Evolutionary conservation across 2,113 vertebrate genomes (phyloP).

Genomic region (Pungitius pungitius): DNA sequence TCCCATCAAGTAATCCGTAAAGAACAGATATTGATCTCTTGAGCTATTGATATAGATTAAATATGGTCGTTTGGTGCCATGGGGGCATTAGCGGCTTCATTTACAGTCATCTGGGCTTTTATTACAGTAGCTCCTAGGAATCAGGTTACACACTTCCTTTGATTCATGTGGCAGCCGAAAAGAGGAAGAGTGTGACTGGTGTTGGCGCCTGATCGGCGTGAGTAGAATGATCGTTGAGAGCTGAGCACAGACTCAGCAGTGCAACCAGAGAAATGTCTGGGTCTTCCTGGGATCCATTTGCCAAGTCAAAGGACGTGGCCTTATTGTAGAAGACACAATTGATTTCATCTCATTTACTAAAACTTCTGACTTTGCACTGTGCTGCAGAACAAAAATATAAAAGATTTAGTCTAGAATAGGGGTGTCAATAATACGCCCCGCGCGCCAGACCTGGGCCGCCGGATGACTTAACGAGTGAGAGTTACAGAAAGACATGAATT

Average conservation of each 20-base stretch:
- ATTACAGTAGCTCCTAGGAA: constrained; percentile 14
- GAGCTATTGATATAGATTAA: background rate
- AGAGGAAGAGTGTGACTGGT: constrained; percentile 32
- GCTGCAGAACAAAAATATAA: background rate
- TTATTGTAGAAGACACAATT: background rate
- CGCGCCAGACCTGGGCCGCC: too few species aligned
- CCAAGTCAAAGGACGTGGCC: background rate
- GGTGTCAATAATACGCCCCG: too few species aligned
- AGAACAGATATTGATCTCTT: background rate
- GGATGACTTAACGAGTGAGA: too few species aligned
- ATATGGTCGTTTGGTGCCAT: background rate
- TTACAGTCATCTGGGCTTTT: constrained; percentile 11
- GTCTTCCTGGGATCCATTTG: background rate
- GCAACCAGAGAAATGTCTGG: background rate
- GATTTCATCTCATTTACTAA: too few species aligned
- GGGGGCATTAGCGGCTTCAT: constrained; percentile 9
- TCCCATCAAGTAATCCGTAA: background rate
- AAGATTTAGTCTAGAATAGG: too few species aligned
- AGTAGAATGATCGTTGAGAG: constrained; percentile 29
- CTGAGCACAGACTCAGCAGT: background rate
- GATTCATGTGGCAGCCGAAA: constrained; percentile 35
- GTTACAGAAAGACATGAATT: too few species aligned
- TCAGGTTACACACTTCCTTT: background rate
- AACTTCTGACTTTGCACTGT: background rate
- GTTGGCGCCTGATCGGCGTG: constrained; percentile 37